Evolutionary conservation across 2,113 vertebrate species (phyloP).

Genomic region (Actenoides hombroni): DNA sequence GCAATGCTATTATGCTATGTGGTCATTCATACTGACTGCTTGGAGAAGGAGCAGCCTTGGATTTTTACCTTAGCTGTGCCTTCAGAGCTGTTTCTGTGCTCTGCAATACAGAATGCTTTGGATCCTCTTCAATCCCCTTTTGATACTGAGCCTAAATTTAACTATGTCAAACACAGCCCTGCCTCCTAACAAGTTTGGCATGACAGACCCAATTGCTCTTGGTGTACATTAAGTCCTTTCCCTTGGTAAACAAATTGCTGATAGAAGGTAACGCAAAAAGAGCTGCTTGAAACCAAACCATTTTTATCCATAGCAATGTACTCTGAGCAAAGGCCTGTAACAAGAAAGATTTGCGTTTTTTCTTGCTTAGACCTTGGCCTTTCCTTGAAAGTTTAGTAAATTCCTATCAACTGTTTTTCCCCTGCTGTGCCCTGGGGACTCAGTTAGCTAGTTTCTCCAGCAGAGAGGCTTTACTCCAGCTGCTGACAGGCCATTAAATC

Average conservation of each 20-base stretch:
- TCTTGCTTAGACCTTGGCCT: neutral
- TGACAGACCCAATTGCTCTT: neutral
- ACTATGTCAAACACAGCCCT: neutral
- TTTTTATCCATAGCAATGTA: neutral
- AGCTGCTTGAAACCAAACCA: neutral
- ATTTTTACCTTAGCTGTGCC: neutral
- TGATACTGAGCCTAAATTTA: neutral
- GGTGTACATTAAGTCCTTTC: neutral
- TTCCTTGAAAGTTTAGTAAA: neutral
- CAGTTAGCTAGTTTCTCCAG: neutral
- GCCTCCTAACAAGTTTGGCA: neutral
- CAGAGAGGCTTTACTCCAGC: neutral
- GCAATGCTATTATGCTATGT: neutral
- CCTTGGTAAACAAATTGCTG: neutral
- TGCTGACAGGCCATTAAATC: constrained; percentile 13
- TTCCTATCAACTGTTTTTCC: neutral
- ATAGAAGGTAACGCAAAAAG: neutral
- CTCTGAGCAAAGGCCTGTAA: neutral
- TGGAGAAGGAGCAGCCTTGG: neutral
- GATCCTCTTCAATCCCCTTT: neutral
- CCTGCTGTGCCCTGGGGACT: neutral
- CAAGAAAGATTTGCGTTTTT: neutral
- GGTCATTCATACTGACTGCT: neutral
- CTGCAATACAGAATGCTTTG: neutral
- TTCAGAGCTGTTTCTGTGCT: neutral